Evolutionary conservation across 2,888 invertebrate species (phyloP), one percentile per base, ranked within the genome.

Genomic region (Zaprionus bogoriensis): DNA sequence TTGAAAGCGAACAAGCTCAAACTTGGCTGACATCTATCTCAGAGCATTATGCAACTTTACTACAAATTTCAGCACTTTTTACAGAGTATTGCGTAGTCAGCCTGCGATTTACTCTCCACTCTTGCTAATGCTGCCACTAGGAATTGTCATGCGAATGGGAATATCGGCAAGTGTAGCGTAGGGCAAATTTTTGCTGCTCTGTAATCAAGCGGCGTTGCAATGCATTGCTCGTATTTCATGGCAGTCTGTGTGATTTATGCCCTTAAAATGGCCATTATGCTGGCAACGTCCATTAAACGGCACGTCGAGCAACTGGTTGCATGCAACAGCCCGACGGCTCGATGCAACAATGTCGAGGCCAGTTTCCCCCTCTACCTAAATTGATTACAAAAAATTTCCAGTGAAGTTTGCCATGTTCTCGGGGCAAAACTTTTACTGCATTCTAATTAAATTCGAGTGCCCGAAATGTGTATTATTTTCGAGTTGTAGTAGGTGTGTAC

Each of bases 291-390:
- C 42, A 63, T 74, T 68, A 71, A 71, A 46, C 23, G 50, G 68
- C 73, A 67, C 59, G 67, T 46, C 73, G 46, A 61, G 83, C 79
- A 78, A 80, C 79, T 64, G 66, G 79, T 80, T 85, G 79, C 86
- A 64, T 73, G 67, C 64, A 54, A 30, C 69, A 48, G n/a, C 12
- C 28, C 4, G 0, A 7, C 20, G n/a, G n/a, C n/a, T n/a, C n/a
- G n/a, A n/a, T 25, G 59, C 74, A 64, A 73, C 64, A 71, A 57
- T 70, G 82, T 70, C 47, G 17, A 36, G 22, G 22, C 6, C 7
- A 36, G 14, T 36, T 14, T 9, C 17, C 17, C 38, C 25, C n/a
- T n/a, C n/a, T n/a, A n/a, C n/a, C 47, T 41, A 64, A 67, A 60
- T 53, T 60, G 46, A 47, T 22, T 14, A 27, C 20, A 54, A 12